A percentile compares a stretch with the other conserved stretches of the same genome.
Conservation (phyloP, 2,113 vertebrate genomes). For the Channa argus region DNA sequence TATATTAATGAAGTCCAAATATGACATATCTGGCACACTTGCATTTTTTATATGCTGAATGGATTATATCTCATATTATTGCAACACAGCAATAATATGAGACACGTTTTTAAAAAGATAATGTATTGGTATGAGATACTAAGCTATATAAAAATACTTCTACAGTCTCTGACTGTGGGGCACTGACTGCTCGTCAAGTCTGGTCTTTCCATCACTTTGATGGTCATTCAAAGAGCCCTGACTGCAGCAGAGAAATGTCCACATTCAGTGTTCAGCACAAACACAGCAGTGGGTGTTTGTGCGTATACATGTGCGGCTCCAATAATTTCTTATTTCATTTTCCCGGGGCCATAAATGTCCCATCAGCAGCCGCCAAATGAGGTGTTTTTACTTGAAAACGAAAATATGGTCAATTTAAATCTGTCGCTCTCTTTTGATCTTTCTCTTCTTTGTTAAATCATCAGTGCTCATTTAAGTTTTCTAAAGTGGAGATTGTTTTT, state of each 20-base stretch:
- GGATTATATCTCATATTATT: conserved; percentile 30
- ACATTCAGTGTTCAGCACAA: conserved; percentile 33
- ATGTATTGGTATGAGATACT: not conserved
- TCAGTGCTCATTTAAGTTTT: not conserved
- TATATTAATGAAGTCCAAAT: conserved; percentile 13
- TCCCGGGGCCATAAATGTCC: not conserved
- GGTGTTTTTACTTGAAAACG: not conserved
- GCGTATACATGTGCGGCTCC: not conserved
- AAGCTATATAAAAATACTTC: conserved; percentile 13
- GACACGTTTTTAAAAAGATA: not conserved
- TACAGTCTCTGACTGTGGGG: not conserved
- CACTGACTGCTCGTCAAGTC: conserved; percentile 18
- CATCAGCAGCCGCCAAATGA: not conserved
- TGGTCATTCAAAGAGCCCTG: conserved; percentile 14
- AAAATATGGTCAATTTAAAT: not conserved
- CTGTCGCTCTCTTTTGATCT: not conserved
- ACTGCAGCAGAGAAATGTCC: conserved; percentile 25
- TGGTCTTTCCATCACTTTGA: conserved; percentile 36
- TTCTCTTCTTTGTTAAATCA: not conserved
- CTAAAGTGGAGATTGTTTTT: not conserved
- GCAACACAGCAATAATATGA: not conserved
- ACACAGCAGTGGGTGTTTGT: not conserved
- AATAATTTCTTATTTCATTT: conserved; percentile 9
- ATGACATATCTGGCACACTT: conserved; percentile 21
- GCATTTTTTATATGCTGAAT: conserved; percentile 9